Percentiles rank a stretch among this genome's conserved stretches.
phyloP scores from a whole-genome alignment of 2,113 vertebrate genomes.

The Strix aluco region DNA sequence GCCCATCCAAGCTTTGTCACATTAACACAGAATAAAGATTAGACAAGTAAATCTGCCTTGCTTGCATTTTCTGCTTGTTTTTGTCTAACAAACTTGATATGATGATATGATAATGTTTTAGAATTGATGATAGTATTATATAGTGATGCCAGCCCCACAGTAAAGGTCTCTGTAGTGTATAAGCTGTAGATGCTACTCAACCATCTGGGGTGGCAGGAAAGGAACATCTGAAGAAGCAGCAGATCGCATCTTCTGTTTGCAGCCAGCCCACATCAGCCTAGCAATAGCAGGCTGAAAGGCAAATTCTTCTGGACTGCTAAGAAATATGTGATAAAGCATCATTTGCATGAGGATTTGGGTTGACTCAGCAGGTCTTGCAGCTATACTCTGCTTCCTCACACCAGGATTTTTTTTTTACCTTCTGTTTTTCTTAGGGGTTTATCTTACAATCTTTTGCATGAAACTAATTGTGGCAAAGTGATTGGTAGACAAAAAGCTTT shows the following conservation, averaged over 20 bases:
- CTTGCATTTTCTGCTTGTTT: constrained; percentile 14
- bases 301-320: not conserved
- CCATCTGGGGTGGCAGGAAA: constrained; percentile 9
- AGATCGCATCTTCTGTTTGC: not conserved
- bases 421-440: not conserved
- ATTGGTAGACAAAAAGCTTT: not conserved
- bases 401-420: not conserved
- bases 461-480: not conserved
- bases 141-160: not conserved
- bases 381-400: not conserved
- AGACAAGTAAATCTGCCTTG: not conserved
- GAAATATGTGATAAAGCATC: not conserved
- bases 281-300: not conserved
- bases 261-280: not conserved
- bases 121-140: not conserved
- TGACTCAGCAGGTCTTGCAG: not conserved
- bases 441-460: not conserved
- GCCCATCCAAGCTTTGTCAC: not conserved
- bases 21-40: not conserved
- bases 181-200: not conserved
- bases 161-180: not conserved
- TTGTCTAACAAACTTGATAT: not conserved
- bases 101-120: not conserved
- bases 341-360: not conserved
- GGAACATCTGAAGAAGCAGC: not conserved